phyloP scores from a whole-genome alignment of 2,888 invertebrate species.

The Andrena minutula region DNA sequence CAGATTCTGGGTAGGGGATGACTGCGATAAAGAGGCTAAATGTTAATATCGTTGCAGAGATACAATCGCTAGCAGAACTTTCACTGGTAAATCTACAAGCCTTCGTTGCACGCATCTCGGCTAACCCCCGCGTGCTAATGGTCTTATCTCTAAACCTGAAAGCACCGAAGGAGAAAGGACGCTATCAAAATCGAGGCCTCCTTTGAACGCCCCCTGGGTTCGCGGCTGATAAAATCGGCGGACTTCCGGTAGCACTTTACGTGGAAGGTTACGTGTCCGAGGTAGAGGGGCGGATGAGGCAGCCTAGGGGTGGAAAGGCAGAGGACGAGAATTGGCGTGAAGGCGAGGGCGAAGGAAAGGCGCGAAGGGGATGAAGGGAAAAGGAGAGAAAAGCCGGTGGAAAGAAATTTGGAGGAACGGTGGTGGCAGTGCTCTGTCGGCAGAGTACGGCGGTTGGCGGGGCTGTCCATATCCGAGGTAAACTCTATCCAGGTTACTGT shows the following conservation, averaged over 20 bases:
- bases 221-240: constrained; percentile 4
- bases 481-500: constrained; percentile 75
- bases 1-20: no score
- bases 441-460: constrained; percentile 66
- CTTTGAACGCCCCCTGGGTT: not conserved
- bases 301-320: not conserved
- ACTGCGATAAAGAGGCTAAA: no score
- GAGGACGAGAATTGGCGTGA: not conserved
- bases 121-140: not conserved
- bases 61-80: no score
- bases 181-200: not conserved
- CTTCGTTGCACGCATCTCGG: not conserved
- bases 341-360: not conserved
- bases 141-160: not conserved
- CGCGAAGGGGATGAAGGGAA: constrained; percentile 8
- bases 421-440: constrained; percentile 53
- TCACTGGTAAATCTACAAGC: no score
- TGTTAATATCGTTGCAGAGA: no score
- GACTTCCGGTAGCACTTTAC: constrained; percentile 39
- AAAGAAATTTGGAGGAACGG: constrained; percentile 59
- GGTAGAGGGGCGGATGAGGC: not conserved
- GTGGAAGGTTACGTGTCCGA: constrained; percentile 2
- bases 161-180: not conserved
- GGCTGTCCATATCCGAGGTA: constrained; percentile 75
- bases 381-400: not conserved